A percentile compares a stretch with the other conserved stretches of the same genome.
Evolutionary conservation across 2,888 invertebrate species (phyloP).

Genomic region (Athalia circularis): DNA sequence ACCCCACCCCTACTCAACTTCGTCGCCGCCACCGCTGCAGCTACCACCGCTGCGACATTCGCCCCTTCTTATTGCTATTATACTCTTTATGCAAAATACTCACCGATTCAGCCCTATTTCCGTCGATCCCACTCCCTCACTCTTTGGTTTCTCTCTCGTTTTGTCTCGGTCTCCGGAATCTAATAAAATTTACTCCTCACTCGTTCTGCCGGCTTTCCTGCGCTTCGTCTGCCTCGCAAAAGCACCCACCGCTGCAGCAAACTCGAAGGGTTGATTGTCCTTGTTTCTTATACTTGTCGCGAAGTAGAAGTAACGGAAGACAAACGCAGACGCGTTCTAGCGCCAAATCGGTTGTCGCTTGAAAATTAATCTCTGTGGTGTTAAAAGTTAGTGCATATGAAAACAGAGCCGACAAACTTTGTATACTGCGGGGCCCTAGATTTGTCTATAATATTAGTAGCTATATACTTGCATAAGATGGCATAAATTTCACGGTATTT

Average conservation of each 20-base stretch:
- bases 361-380: slow-evolving; percentile 25
- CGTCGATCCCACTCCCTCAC: not conserved
- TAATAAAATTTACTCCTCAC: slow-evolving; percentile 33
- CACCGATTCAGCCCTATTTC: slow-evolving; percentile 41
- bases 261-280: slow-evolving; percentile 29
- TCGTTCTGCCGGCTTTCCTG: slow-evolving; percentile 5
- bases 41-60: slow-evolving; percentile 55
- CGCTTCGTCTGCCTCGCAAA: not conserved
- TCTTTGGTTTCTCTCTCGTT: slow-evolving; percentile 2
- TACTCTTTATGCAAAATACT: slow-evolving; percentile 55
- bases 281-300: slow-evolving; percentile 14
- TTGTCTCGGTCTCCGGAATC: slow-evolving; percentile 28
- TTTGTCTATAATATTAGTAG: not conserved
- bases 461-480: not conserved
- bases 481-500: not conserved
- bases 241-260: slow-evolving; percentile 1
- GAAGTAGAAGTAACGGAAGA: slow-evolving; percentile 32
- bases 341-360: slow-evolving; percentile 25
- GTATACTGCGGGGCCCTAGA: not conserved
- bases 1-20: slow-evolving; percentile 52
- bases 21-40: slow-evolving; percentile 42
- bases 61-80: slow-evolving; percentile 58
- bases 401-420: not conserved
- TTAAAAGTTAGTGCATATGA: not conserved
- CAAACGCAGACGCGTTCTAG: slow-evolving; percentile 16